Evolutionary conservation across 2,797 vertebrate genomes (phyloP), one percentile per base, ranked within the genome.

Genomic region (Austrolebias charrua): DNA sequence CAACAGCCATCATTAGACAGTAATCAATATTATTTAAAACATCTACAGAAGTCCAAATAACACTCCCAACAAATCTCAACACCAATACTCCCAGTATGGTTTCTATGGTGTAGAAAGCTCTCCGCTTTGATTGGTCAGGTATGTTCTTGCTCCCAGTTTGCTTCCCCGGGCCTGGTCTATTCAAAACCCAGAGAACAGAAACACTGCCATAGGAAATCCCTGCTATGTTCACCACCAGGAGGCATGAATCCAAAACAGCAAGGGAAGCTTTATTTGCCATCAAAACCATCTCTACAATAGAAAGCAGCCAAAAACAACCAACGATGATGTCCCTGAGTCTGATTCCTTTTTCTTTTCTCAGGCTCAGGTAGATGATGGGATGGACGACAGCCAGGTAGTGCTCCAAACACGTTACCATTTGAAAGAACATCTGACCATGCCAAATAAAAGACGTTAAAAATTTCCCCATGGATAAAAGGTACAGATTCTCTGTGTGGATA

Each of bases 381-480:
- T 74, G 49, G 48, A 67, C 49, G 0, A 73, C 78, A 7, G 81
- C 78, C 54, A 83, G 28, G 63, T 76, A 76, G 33, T 18, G 70
- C 19, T 83, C 75, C 31, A 62, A 44, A 43, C 79, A 76, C 29
- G 76, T 84, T 42, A 74, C 43, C 3, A 52, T 3, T 5, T 74
- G 59, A 6, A 74, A 63, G 18, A 18, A 5, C 0, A 0, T 18
- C 62, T 56, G 31, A 14, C 60, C 67, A 2, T 11, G 44, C 55
- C 64, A 75, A 14, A 1, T 16, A 1, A 73, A 0, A 2, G 0
- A 1, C 0, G 1, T 47, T n/a, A 67, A 0, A 15, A 0, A 14
- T 0, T 2, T 13, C 0, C 47, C 44, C 4, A 6, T 14, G 0
- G 0, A 6, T 45, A 58, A 10, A 0, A 58, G 12, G 8, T 45